Base-by-base conservation (phyloP, 37 sponge, comb jelly and placozoan species). In the Tethya wilhelma region DNA sequence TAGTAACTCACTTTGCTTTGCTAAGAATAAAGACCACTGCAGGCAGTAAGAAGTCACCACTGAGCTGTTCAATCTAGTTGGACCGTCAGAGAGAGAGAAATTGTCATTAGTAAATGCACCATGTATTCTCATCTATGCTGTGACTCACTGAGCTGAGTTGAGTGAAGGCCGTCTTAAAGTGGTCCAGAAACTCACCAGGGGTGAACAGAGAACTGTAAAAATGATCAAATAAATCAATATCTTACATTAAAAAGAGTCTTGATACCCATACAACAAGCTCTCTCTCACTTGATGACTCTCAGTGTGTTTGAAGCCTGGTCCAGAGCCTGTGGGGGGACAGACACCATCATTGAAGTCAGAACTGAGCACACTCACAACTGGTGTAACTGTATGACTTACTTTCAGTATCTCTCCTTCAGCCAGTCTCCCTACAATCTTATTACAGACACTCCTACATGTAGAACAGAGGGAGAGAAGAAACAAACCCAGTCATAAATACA, bases 171-270 rank as follows among this genome's bases (percentile, higher is more conserved):
- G 44, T 44, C 39, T 75, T 85, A 37, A 90, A 86, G 37, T 70
- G 71, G 5, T 81, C 67, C 67, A 90, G 46, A 38, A 86, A 85
- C 60, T 85, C 87, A 30, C 83, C 87, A 44, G 91, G 91, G 57
- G 91, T 85, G 65, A 77, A 90, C 26, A 90, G 40, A 22, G 87
- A 58, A 71, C 91, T 90, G 58, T 38, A 12, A 74, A 2, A 30
- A 38, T 60, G 29, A 28, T 4, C 40, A 3, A 17, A 64, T 34
- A 56, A 37, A 2, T 17, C 22, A 22, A 7, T 46, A 17, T 44
- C 49, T 46, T 30, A 45, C 55, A 17, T 44, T 49, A 49, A 49
- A 19, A 49, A 19, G 53, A 49, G 53, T 19, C 14, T 49, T 19
- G 5, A 36, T 4, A 65, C 6, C 20, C 28, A 14, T 4, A 9